Conservation (phyloP, 2,888 invertebrate genomes). For the Lymantria monacha region DNA sequence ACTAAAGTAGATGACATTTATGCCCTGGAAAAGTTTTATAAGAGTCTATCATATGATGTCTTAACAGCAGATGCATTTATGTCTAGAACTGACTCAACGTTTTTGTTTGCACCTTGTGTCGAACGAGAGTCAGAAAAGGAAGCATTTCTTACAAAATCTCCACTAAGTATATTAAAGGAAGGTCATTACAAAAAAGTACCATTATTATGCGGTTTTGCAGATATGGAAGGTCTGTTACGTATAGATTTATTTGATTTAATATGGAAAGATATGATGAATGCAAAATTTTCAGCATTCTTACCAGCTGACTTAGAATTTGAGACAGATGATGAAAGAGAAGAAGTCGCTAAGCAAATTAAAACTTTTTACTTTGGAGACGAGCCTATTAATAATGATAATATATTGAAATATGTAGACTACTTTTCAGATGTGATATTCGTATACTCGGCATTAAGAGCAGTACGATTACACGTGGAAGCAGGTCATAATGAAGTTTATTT, state of each 20-base stretch:
- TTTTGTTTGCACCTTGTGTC: slow-evolving; percentile 3
- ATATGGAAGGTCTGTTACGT: slow-evolving; percentile 53
- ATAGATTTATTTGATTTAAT: slow-evolving; percentile 29
- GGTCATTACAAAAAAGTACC: slow-evolving; percentile 32
- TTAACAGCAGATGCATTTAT: slow-evolving; percentile 1
- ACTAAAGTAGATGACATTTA: slow-evolving; percentile 33
- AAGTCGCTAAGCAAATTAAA: slow-evolving; percentile 38
- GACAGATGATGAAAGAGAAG: slow-evolving; percentile 33
- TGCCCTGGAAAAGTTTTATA: slow-evolving; percentile 33
- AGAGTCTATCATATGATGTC: background rate
- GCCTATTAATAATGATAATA: slow-evolving; percentile 25
- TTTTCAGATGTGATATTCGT: slow-evolving; percentile 41
- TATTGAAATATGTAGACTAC: slow-evolving; percentile 40
- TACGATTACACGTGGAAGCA: slow-evolving; percentile 32
- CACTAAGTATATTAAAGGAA: slow-evolving; percentile 40
- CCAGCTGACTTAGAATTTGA: slow-evolving; percentile 48
- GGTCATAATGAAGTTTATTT: slow-evolving; percentile 41
- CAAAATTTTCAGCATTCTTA: slow-evolving; percentile 52
- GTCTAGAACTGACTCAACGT: background rate
- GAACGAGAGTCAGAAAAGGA: slow-evolving; percentile 17
- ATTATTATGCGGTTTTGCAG: slow-evolving; percentile 33
- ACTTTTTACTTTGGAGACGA: slow-evolving; percentile 43
- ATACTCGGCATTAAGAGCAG: slow-evolving; percentile 30
- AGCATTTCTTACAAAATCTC: slow-evolving; percentile 42
- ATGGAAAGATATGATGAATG: slow-evolving; percentile 49